A percentile compares a stretch with the other conserved stretches of the same genome.
Conservation (phyloP, 2,113 vertebrate species). For the Polypterus senegalus region DNA sequence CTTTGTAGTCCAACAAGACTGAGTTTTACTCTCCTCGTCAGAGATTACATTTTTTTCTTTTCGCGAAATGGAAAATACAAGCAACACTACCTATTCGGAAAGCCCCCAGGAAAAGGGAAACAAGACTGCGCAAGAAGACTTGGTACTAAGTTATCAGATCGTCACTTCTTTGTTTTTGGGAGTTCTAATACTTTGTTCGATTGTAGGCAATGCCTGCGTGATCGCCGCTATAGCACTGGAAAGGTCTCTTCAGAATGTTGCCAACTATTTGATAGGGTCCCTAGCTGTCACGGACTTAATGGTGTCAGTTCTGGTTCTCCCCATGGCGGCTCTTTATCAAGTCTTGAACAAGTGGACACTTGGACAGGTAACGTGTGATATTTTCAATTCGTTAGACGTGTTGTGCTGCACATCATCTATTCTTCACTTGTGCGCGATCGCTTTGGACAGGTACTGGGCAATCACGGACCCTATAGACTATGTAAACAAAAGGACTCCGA, state of each 20-base stretch:
- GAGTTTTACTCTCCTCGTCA: constrained; percentile 18
- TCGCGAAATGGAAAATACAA: constrained; percentile 53
- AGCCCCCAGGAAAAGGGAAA: constrained; percentile 38
- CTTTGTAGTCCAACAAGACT: constrained; percentile 32
- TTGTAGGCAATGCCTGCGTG: constrained; percentile 89
- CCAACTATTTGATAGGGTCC: constrained; percentile 94
- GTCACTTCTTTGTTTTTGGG: constrained; percentile 76
- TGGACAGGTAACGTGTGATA: constrained; percentile 84
- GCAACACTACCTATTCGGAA: constrained; percentile 49
- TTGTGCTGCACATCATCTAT: constrained; percentile 97
- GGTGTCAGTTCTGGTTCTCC: constrained; percentile 92
- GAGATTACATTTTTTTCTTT: constrained; percentile 2
- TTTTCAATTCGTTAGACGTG: constrained; percentile 93
- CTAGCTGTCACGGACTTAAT: constrained; percentile 92
- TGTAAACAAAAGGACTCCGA: constrained; percentile 89
- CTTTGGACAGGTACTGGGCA: constrained; percentile 94
- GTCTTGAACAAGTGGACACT: constrained; percentile 96
- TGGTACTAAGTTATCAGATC: constrained; percentile 79
- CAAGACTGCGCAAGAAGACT: constrained; percentile 40
- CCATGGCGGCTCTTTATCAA: constrained; percentile 94
- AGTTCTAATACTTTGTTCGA: constrained; percentile 79
- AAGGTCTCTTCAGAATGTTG: constrained; percentile 90
- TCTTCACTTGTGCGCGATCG: constrained; percentile 92
- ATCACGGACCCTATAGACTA: constrained; percentile 96
- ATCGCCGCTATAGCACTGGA: constrained; percentile 87